These are phyloP conservation scores for Hippocampus abdominalis DNA, from an alignment of 2,113 vertebrate genomes.

Conservation along the genomic window DNA sequence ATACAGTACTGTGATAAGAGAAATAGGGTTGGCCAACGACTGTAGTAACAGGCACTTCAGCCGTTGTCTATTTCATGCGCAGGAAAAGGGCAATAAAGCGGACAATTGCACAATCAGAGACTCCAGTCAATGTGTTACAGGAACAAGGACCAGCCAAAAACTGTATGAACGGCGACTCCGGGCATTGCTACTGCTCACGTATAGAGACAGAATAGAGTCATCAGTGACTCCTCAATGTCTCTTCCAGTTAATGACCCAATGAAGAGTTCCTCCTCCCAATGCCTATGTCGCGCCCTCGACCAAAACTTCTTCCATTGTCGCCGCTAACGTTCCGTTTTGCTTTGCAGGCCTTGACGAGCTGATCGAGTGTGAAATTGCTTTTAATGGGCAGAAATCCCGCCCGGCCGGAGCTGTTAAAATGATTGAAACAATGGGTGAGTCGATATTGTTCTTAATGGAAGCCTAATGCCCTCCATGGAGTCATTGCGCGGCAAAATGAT, in stretches of 20 bases:
- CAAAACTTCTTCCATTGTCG: background rate
- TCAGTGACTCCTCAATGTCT: too few relatives aligned
- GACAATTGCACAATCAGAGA: too few relatives aligned
- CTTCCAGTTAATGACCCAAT: background rate
- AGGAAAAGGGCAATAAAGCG: too few relatives aligned
- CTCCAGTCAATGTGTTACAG: too few relatives aligned
- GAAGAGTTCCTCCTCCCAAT: background rate
- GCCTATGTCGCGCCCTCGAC: background rate
- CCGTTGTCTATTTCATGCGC: too few relatives aligned
- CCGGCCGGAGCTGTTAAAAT: conserved; percentile 45
- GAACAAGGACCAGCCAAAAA: too few relatives aligned
- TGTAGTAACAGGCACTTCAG: too few relatives aligned
- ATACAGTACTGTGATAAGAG: too few relatives aligned
- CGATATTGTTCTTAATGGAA: background rate
- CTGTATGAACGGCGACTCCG: too few relatives aligned
- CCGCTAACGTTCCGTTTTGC: conserved; percentile 13
- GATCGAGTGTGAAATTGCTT: conserved; percentile 5
- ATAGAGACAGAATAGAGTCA: too few relatives aligned
- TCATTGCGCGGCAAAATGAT: background rate
- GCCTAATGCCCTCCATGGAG: background rate
- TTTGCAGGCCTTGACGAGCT: conserved; percentile 57
- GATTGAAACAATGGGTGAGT: conserved; percentile 79
- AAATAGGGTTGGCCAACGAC: too few relatives aligned
- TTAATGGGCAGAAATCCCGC: conserved; percentile 16
- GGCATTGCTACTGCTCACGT: too few relatives aligned